phyloP scores from a whole-genome alignment of 1,140 invertebrate species.

The Euura saliciscinereae region DNA sequence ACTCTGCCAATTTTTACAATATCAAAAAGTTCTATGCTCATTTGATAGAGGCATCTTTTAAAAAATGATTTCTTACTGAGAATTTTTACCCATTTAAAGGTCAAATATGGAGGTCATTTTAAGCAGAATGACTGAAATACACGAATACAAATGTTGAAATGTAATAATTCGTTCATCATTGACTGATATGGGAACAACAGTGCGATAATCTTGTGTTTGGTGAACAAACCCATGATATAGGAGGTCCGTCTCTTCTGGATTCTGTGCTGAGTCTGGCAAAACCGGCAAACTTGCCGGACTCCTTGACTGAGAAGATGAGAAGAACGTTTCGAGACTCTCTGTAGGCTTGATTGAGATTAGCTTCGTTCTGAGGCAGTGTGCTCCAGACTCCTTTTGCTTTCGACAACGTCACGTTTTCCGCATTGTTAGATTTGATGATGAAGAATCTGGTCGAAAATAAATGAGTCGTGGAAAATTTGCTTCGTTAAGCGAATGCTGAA shows the following conservation, averaged over 20 bases:
- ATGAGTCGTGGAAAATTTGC: no score
- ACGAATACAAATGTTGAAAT: neutral
- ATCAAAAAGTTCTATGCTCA: no score
- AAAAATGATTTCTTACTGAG: no score
- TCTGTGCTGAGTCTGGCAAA: constrained; percentile 89
- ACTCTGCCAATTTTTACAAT: no score
- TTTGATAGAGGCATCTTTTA: no score
- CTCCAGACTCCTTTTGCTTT: constrained; percentile 98
- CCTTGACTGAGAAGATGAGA: constrained; percentile 96
- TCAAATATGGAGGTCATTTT: no score
- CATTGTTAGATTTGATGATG: constrained; percentile 97
- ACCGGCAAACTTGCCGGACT: constrained; percentile 93
- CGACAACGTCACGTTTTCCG: constrained; percentile 93
- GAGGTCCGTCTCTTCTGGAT: constrained; percentile 85
- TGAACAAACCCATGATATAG: constrained; percentile 85
- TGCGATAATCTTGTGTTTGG: neutral
- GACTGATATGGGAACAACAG: neutral
- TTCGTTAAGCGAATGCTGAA: no score
- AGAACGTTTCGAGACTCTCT: constrained; percentile 92
- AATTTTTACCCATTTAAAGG: no score
- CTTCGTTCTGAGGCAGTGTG: constrained; percentile 95
- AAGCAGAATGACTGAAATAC: neutral
- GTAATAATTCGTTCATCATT: neutral
- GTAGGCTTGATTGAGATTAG: constrained; percentile 93
- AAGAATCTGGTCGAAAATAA: constrained; percentile 72